Evolutionary conservation across 2,797 vertebrate genomes (phyloP), one percentile per base, ranked within the genome.

Genomic region (Mallotus villosus): DNA sequence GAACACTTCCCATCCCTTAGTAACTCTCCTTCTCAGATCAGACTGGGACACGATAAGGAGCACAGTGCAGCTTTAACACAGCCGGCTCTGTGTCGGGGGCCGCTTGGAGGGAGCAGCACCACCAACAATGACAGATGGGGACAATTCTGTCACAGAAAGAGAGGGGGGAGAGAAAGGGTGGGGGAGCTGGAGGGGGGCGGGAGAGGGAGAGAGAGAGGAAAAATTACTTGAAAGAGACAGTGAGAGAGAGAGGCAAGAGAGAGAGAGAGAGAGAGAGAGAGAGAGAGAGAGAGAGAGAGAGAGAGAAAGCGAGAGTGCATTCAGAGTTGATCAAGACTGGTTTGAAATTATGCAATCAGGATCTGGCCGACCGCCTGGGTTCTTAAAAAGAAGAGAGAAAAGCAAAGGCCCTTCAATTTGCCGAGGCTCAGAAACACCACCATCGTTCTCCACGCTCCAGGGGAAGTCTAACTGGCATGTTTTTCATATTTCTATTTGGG

Each of bases 71-170:
- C 59, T 64, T 80, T 59, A 73, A 58, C 63, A 80, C 71, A 69
- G 69, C 70, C 58, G 78, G 65, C 63, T 72, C 62, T 71, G 62
- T 76, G 75, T 70, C 73, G 67, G 60, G 53, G 67, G 71, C 68
- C 78, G 67, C 53, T 72, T 71, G 3, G 68, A 59, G 70, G 77
- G 55, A 74, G 77, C 68, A 70, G 73, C 34, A 67, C 37, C 72
- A 74, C 71, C 72, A 76, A 70, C 65, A 29, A 29, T 78, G 77
- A 89, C 87, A 87, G 85, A 89, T 84, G 86, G 87, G 73, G 75
- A 61, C 58, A 67, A 41, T 60, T 16, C 72, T 63, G 68, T 51
- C 73, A 70, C 60, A 62, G 53, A 74, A 21, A 49, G 68, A 27
- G 67, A 22, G 25, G 55, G 17, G 16, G n/a, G 34, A 53, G 4